Evolutionary conservation across 2,888 invertebrate genomes (phyloP).

Genomic region (Hyposoter didymator): DNA sequence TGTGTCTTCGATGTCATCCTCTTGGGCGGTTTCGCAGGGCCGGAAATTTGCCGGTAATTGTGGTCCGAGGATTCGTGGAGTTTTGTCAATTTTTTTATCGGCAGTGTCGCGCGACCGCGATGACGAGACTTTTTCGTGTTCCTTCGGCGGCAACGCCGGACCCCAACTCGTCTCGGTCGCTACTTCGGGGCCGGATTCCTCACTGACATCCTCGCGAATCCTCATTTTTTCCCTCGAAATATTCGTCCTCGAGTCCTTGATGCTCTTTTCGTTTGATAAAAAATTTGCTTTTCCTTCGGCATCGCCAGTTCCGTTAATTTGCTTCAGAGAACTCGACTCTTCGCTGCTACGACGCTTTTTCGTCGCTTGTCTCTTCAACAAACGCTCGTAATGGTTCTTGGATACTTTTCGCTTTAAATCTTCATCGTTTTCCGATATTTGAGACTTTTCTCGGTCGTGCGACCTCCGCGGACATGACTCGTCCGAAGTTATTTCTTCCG

Average conservation of each 20-base stretch:
- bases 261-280: not conserved
- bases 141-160: conserved; percentile 72
- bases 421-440: conserved; percentile 36
- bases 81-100: conserved; percentile 7
- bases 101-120: not conserved
- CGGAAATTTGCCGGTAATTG: conserved; percentile 78
- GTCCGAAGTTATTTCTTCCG: conserved; percentile 73
- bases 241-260: not conserved
- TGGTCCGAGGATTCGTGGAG: conserved; percentile 79
- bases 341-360: conserved; percentile 67
- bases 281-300: not conserved
- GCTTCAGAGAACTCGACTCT: not conserved
- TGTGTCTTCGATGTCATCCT: conserved; percentile 68
- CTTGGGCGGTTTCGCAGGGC: conserved; percentile 84
- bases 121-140: conserved; percentile 11
- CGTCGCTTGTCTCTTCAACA: conserved; percentile 67
- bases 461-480: conserved; percentile 44
- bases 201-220: not conserved
- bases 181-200: not conserved
- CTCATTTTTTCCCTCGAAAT: not conserved
- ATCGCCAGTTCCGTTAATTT: not conserved
- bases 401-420: conserved; percentile 68
- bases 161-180: conserved; percentile 27
- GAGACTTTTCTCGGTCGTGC: conserved; percentile 27
- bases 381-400: conserved; percentile 69